These are phyloP conservation scores for Tridacna crocea DNA, from an alignment of 2,888 invertebrate species.

Conservation along the genomic window DNA sequence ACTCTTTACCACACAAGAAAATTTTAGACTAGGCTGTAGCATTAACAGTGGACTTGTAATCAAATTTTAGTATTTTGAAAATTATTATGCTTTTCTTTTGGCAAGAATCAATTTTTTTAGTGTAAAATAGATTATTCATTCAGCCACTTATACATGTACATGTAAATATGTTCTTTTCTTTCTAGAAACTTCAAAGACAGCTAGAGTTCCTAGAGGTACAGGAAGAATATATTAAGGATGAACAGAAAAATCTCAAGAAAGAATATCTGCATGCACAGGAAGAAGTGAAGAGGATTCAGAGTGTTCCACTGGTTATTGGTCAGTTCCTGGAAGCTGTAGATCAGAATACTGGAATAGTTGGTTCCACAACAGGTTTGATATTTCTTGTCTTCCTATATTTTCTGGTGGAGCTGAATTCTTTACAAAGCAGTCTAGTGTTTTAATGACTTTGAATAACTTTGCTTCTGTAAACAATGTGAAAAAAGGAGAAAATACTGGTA, in stretches of 20 bases:
- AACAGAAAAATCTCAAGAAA: conserved; percentile 98
- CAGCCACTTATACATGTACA: too few species aligned
- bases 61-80: too few species aligned
- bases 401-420: background rate
- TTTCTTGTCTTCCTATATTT: background rate
- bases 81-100: too few species aligned
- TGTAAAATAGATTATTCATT: too few species aligned
- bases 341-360: conserved; percentile 99
- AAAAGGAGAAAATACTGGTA: too few species aligned
- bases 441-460: too few species aligned
- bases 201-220: conserved; percentile 99
- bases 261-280: conserved; percentile 98
- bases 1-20: too few species aligned
- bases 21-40: too few species aligned
- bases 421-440: too few species aligned
- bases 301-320: conserved; percentile 99
- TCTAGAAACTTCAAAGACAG: conserved; percentile 93
- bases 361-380: conserved; percentile 93
- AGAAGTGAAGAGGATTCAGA: conserved; percentile 98
- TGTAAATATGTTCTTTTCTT: conserved; percentile 3
- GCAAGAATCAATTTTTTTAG: too few species aligned
- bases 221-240: conserved; percentile 99
- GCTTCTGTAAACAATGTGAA: too few species aligned
- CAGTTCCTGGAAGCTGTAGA: conserved; percentile 99
- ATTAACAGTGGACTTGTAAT: too few species aligned